Evolutionary conservation across 2,113 vertebrate genomes (phyloP).

Genomic region (Australoheros scitulus): DNA sequence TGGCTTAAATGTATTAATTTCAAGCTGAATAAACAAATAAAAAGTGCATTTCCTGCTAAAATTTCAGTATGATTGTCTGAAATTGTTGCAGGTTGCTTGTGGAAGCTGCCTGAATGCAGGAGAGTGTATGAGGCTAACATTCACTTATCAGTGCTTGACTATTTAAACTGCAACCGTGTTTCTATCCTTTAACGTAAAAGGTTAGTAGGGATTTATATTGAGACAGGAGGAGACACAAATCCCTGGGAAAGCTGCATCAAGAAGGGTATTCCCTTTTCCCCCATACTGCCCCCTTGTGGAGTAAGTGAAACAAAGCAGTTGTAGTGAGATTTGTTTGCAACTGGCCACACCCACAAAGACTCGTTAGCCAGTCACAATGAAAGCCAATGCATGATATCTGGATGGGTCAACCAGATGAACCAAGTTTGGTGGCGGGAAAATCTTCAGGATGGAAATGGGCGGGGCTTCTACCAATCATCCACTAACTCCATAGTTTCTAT

Average conservation of each 20-base stretch:
- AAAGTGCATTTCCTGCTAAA: background rate
- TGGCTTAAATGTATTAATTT: no score
- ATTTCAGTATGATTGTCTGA: background rate
- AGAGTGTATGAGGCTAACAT: background rate
- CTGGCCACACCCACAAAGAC: no score
- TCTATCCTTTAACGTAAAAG: background rate
- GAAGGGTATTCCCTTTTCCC: background rate
- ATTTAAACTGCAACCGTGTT: fast-evolving
- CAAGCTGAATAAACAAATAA: no score
- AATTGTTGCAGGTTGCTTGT: background rate
- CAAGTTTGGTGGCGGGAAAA: background rate
- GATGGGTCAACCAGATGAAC: background rate
- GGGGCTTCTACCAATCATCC: no score
- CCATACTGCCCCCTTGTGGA: background rate
- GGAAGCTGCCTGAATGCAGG: background rate
- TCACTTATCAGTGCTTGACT: no score
- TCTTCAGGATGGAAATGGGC: background rate
- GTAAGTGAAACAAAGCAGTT: background rate
- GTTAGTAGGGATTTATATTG: background rate
- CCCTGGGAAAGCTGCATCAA: background rate
- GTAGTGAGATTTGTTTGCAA: background rate
- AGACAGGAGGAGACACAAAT: background rate
- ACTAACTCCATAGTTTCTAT: no score
- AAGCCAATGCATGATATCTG: background rate
- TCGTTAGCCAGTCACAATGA: background rate